A percentile compares a stretch with the other conserved stretches of the same genome.
Conservation (phyloP, 1,140 invertebrate species). For the Rhizoglyphus robini region DNA sequence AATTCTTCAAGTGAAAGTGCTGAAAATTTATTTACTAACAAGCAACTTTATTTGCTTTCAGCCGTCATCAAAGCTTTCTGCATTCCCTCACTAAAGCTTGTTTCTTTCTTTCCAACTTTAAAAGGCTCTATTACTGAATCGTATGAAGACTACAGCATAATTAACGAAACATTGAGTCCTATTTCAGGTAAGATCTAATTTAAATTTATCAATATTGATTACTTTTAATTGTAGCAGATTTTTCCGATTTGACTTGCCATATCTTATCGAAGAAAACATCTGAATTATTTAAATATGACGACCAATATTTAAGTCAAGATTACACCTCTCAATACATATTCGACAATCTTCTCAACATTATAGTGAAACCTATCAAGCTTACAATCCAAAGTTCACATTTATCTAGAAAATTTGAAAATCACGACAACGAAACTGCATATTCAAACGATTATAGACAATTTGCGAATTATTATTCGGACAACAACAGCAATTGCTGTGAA, state of each 20-base stretch:
- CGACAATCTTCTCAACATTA: slow-evolving; percentile 62
- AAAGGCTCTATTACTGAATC: slow-evolving; percentile 28
- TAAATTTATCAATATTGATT: too few relatives aligned
- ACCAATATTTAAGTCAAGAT: not conserved
- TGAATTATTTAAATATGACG: not conserved
- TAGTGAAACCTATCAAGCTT: slow-evolving; percentile 58
- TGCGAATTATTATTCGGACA: not conserved
- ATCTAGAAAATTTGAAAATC: not conserved
- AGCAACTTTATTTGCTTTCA: slow-evolving; percentile 42
- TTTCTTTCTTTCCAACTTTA: slow-evolving; percentile 57
- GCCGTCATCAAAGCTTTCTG: slow-evolving; percentile 66
- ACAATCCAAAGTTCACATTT: slow-evolving; percentile 38
- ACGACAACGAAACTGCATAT: not conserved
- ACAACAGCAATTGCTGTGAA: not conserved
- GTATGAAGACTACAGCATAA: not conserved
- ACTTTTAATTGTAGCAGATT: too few relatives aligned
- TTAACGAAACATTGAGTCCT: not conserved
- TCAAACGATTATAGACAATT: not conserved
- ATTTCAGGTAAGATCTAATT: not conserved
- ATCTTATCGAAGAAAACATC: not conserved
- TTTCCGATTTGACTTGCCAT: not conserved
- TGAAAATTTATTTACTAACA: not conserved
- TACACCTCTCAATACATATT: slow-evolving; percentile 49
- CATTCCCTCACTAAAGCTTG: slow-evolving; percentile 57
- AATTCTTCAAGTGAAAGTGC: not conserved